Conservation (phyloP, 2,797 vertebrate species). For the Halcyon badia region DNA sequence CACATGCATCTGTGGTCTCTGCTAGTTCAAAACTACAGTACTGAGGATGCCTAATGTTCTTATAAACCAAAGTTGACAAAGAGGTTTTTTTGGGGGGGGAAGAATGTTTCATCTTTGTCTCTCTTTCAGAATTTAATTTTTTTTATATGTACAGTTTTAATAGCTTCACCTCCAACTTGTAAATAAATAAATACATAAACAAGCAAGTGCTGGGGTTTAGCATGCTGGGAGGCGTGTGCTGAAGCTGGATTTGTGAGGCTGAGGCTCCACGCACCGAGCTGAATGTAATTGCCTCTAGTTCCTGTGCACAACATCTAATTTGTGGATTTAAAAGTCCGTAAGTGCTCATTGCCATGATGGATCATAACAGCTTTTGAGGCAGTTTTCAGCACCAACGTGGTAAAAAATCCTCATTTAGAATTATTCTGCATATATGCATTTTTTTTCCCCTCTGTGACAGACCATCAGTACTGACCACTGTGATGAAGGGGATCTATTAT, state of each 20-base stretch:
- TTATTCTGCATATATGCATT: slow-evolving; percentile 18
- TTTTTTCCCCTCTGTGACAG: neutral
- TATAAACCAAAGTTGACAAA: neutral
- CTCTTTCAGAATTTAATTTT: neutral
- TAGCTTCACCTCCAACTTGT: neutral
- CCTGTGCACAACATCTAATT: slow-evolving; percentile 13
- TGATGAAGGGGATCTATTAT: neutral
- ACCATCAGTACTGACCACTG: slow-evolving; percentile 5
- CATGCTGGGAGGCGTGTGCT: neutral
- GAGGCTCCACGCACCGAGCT: neutral
- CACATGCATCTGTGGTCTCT: neutral
- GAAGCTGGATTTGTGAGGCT: slow-evolving; percentile 1
- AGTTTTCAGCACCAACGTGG: neutral
- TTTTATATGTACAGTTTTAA: neutral
- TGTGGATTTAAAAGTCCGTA: slow-evolving; percentile 38
- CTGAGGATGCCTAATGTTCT: neutral
- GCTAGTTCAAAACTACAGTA: slow-evolving; percentile 25
- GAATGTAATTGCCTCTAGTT: neutral
- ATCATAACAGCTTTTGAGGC: slow-evolving; percentile 57
- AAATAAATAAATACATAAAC: slow-evolving; percentile 8
- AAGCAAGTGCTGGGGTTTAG: neutral
- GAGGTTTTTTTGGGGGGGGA: neutral
- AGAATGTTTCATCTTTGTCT: neutral
- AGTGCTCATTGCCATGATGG: slow-evolving; percentile 45
- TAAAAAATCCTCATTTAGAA: slow-evolving; percentile 63